A percentile compares a stretch with the other conserved stretches of the same genome.
Conservation (phyloP, 30 jellyfish, hydroid and myxozoan genomes). For the Aurelia coerulea region DNA sequence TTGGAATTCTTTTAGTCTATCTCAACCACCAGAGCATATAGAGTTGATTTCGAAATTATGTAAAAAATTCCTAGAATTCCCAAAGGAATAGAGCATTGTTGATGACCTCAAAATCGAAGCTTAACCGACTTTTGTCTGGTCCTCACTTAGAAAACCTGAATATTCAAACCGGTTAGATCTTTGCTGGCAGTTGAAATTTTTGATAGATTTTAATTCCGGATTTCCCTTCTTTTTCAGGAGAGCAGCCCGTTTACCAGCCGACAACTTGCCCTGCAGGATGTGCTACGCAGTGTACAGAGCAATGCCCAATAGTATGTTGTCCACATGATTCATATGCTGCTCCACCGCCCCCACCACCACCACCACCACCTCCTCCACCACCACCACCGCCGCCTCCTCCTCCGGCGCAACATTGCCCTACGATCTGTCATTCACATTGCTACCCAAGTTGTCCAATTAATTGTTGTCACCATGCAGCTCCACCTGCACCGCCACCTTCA, state of each 20-base stretch:
- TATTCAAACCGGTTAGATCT: no score
- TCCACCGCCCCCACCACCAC: slow-evolving; percentile 31
- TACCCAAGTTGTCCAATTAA: slow-evolving; percentile 75
- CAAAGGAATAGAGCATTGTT: no score
- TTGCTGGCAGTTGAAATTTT: no score
- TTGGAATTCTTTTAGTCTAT: no score
- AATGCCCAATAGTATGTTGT: slow-evolving; percentile 71
- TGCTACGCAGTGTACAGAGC: slow-evolving; percentile 70
- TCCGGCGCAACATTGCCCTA: slow-evolving; percentile 71
- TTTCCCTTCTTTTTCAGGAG: neutral
- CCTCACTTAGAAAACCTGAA: no score
- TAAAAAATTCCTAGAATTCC: no score
- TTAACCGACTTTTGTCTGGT: no score
- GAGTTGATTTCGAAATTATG: no score
- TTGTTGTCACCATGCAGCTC: slow-evolving; percentile 74
- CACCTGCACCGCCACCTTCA: slow-evolving; percentile 76
- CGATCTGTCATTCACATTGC: slow-evolving; percentile 80
- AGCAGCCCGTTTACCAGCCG: slow-evolving; percentile 40
- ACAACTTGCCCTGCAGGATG: slow-evolving; percentile 77
- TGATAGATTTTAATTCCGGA: no score
- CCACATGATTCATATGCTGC: slow-evolving; percentile 46
- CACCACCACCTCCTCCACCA: slow-evolving; percentile 68
- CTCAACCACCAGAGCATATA: no score
- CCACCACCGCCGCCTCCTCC: slow-evolving; percentile 74
- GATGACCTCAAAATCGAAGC: no score